Conservation (phyloP, 2,888 invertebrate species). For the Pantelozetes paolii region DNA sequence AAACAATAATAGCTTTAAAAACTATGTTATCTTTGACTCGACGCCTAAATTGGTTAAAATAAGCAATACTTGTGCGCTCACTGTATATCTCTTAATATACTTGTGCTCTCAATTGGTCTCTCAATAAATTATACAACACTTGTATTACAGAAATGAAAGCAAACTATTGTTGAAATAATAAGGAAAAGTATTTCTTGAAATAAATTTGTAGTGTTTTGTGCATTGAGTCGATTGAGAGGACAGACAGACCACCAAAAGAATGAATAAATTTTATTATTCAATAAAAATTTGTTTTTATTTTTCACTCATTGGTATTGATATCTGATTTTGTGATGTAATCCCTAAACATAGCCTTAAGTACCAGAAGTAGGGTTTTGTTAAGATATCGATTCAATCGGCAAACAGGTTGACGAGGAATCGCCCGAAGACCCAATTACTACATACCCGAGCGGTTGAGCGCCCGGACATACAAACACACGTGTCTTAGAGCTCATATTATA, state of each 20-base stretch:
- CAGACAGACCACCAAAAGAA: no score
- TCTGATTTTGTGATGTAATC: neutral
- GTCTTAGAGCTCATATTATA: neutral
- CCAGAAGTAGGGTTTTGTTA: neutral
- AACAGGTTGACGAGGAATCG: slow-evolving; percentile 13
- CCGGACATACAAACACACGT: slow-evolving; percentile 2
- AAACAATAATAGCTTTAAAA: slow-evolving; percentile 24
- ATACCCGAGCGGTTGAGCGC: neutral
- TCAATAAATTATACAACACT: no score
- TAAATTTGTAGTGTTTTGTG: no score
- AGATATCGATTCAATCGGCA: neutral
- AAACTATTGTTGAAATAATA: no score
- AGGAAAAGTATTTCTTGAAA: no score
- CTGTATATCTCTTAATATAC: neutral
- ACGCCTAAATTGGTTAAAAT: slow-evolving; percentile 25
- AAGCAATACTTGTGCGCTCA: slow-evolving; percentile 1
- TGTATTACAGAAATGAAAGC: no score
- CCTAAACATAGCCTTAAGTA: neutral
- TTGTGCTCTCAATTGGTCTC: no score
- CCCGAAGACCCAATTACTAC: neutral
- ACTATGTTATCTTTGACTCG: neutral
- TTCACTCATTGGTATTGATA: neutral
- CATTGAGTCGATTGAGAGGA: no score
- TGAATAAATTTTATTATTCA: no score
- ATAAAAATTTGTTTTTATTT: no score